Evolutionary conservation across 2,888 invertebrate genomes (phyloP), one percentile per base, ranked within the genome.

Genomic region (Acleris emargana): DNA sequence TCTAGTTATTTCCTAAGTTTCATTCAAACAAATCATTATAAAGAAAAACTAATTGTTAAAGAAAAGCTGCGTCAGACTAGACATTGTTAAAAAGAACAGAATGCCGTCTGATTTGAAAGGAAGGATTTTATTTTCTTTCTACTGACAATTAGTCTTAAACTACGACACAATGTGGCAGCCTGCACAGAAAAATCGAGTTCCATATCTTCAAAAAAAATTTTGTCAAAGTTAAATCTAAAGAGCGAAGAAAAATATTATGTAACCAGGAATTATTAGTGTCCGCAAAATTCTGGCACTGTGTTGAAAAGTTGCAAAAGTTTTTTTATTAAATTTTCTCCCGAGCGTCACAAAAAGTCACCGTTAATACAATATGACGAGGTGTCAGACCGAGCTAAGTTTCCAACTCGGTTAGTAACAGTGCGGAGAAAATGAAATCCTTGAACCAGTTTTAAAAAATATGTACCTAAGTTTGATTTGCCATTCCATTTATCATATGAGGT

Each of bases 311-410:
- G 61, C 58, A 64, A 73, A 70, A 69, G 68, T 67, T 66, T 64
- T 32, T 61, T 69, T 70, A 72, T 77, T 76, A 67, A 71, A 75
- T 72, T 72, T 71, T 60, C 58, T 54, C 58, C 62, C 28, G 63
- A 62, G 58, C 61, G 49, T 38, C 38, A 67, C 51, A 64, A 71
- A 63, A 67, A 64, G 75, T 62, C 69, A 50, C 60, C 52, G 68
- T 57, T 78, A 78, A 76, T 78, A 73, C 69, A 68, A 78, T 76
- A 68, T 69, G 51, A 60, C 63, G 47, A 63, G 63, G 70, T 70
- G 78, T 71, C 76, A 70, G 73, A 71, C 62, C 52, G 58, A 22
- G 67, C 47, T 20, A 75, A 77, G 73, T 76, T 75, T 57, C 69
- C 70, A 70, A 72, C 77, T 67, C 50, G 54, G 55, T 51, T 52